These are phyloP conservation scores for Drosophila neocordata DNA, from an alignment of 1,140 invertebrate species.

Conservation along the genomic window DNA sequence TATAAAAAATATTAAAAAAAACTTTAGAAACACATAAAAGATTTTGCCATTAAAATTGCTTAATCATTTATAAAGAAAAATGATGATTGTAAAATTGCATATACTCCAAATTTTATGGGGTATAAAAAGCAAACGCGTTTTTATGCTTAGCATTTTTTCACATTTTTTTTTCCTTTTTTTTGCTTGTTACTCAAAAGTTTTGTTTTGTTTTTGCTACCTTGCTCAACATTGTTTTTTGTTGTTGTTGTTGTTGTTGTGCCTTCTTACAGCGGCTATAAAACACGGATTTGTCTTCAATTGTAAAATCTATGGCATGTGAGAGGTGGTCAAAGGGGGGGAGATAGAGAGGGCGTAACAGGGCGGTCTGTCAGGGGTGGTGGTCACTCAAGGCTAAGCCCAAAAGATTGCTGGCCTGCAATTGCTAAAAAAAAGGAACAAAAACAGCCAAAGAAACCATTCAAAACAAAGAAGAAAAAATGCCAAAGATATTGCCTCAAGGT, in stretches of 20 bases:
- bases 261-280: slow-evolving; percentile 54
- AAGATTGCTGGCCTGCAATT: slow-evolving; percentile 18
- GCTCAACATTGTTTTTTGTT: slow-evolving; percentile 53
- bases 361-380: slow-evolving; percentile 2
- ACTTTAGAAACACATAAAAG: no score
- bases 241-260: slow-evolving; percentile 14
- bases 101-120: not conserved
- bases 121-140: slow-evolving; percentile 61
- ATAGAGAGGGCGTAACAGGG: slow-evolving; percentile 13
- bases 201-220: slow-evolving; percentile 54
- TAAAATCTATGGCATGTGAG: slow-evolving; percentile 45
- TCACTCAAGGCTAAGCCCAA: slow-evolving; percentile 17
- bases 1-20: no score
- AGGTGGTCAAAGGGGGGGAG: not conserved
- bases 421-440: slow-evolving; percentile 29
- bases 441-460: slow-evolving; percentile 40
- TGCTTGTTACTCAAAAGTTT: slow-evolving; percentile 47
- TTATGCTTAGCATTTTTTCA: slow-evolving; percentile 73
- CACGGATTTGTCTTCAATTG: slow-evolving; percentile 75
- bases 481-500: slow-evolving; percentile 61
- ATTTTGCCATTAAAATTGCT: no score
- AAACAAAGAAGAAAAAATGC: slow-evolving; percentile 20
- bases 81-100: not conserved
- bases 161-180: slow-evolving; percentile 27
- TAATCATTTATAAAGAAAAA: no score